Evolutionary conservation across 2,797 vertebrate genomes (phyloP), one percentile per base, ranked within the genome.

Genomic region (Microctenopoma steveboyesi): DNA sequence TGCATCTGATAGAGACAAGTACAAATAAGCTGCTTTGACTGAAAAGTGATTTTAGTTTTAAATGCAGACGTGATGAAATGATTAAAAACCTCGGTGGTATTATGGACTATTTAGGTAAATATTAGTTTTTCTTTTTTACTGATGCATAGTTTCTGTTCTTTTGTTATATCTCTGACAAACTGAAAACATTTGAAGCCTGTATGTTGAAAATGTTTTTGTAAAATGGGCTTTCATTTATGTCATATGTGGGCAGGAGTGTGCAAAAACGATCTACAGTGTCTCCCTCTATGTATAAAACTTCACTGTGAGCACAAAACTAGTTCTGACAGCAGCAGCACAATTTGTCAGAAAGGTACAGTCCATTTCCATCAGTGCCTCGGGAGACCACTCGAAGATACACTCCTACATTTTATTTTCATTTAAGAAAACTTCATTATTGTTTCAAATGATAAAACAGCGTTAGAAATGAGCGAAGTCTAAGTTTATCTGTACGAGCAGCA

Each of bases 41-140:
- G 54, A 60, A 81, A 77, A 79, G 69, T 74, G 53, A 47, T 64
- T 69, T 72, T 37, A 67, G 69, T 76, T 76, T 79, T 70, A 45
- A 58, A 30, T 40, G 49, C 67, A 14, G 48, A 5, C 50, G 15
- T 15, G 11, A 76, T 40, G 12, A 46, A 66, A 79, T 64, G 37
- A 56, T 33, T 30, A 37, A 46, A 64, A 47, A 18, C 6, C 30
- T 28, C 1, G 15, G 45, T 33, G 27, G 15, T 48, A 25, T 51
- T 58, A 39, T 58, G 12, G 40, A 63, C 5, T 25, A 5, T 37
- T 64, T 14, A 10, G 55, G 40, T 12, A 43, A 3, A 14, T 37
- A 37, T 37, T 7, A 2, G 7, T 37, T 37, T 22, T 22, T 22
- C 22, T 22, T 22, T 1, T 37, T 37, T 37, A 37, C 35, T 7